Evolutionary conservation across 64 coral and sea anemone genomes (phyloP).

Genomic region (Stichodactyla helianthus): DNA sequence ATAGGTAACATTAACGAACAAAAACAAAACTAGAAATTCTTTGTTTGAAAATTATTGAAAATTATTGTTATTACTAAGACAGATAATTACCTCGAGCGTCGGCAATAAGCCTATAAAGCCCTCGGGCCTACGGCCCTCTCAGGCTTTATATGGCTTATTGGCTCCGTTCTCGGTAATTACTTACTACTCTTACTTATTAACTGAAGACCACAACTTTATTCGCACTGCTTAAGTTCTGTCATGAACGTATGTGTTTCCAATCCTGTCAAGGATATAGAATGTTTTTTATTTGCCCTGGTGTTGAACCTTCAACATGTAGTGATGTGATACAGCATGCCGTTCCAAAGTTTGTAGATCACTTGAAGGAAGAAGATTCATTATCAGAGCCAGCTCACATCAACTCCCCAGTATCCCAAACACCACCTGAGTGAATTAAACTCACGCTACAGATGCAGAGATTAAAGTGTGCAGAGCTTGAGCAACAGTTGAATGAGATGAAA

Average conservation of each 20-base stretch:
- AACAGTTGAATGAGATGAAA: conserved; percentile 30
- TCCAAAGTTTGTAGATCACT: conserved; percentile 47
- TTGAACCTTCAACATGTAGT: conserved; percentile 31
- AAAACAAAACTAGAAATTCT: too few species aligned
- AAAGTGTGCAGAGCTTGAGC: conserved; percentile 41
- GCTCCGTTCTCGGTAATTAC: too few species aligned
- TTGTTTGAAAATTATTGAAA: too few species aligned
- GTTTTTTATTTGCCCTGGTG: conserved; percentile 45
- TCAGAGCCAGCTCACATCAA: conserved; percentile 28
- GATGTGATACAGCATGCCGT: conserved; percentile 41
- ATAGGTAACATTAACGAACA: too few species aligned
- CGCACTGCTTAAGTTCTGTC: conserved; percentile 20
- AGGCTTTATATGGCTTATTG: too few species aligned
- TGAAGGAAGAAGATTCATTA: conserved; percentile 44
- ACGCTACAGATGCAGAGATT: conserved; percentile 42
- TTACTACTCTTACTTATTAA: too few species aligned
- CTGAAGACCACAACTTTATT: conserved; percentile 60
- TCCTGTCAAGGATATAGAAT: conserved; percentile 33
- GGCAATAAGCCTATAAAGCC: too few species aligned
- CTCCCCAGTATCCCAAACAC: conserved; percentile 33
- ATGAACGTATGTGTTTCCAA: conserved; percentile 49
- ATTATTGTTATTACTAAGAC: too few species aligned
- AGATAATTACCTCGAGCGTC: too few species aligned
- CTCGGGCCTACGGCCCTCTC: too few species aligned
- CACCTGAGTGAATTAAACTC: conserved; percentile 36